Base-by-base conservation (phyloP, 1,140 invertebrate species). In the Drosophila mojavensis region DNA sequence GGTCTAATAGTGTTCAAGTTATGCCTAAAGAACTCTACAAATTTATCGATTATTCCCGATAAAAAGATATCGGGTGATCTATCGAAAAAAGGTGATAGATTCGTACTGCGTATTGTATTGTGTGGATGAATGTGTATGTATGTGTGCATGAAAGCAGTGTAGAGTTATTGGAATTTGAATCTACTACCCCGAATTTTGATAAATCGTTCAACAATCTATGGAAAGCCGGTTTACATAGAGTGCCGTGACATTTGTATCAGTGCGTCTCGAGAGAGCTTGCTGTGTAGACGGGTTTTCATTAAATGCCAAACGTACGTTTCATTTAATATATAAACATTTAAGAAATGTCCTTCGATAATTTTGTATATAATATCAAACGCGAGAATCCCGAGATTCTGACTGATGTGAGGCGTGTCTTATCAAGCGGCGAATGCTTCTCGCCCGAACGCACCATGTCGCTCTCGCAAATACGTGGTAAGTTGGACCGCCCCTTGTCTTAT, bases 391-490 rank as follows among this genome's bases (percentile, higher is more conserved):
- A 4, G 0, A 53, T 86, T 4, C n/a, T 30, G 7, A 13, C 26
- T 13, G 63, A 76, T 36, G 61, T 88, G 0, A 17, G 26, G 33
- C 61, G 55, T 13, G 56, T 82, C 10, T 70, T 86, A n/a, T 15
- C 56, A 2, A 66, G 45, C n/a, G 45, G 48, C 13, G 24, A 82
- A 4, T 74, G 55, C 24, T 68, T 47, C 5, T 66, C 76, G 0
- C 83, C 79, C 2, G 45, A 76, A 6, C 67, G 48, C 3, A 65
- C 83, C 0, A 77, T 83, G 9, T 88, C 83, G 2, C 55, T 86
- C 17, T 36, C 60, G 0, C 72, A 88, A 41, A 77, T 86, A 74
- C 79, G 76, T 71, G 83, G 83, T 72, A 70, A 71, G 79, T 81
- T 41, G 9, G 0, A 11, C 3, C 30, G 5, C 30, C 6, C 5